Base-by-base conservation (phyloP, 2,888 invertebrate genomes). In the Drosophila nr. perissopoda region DNA sequence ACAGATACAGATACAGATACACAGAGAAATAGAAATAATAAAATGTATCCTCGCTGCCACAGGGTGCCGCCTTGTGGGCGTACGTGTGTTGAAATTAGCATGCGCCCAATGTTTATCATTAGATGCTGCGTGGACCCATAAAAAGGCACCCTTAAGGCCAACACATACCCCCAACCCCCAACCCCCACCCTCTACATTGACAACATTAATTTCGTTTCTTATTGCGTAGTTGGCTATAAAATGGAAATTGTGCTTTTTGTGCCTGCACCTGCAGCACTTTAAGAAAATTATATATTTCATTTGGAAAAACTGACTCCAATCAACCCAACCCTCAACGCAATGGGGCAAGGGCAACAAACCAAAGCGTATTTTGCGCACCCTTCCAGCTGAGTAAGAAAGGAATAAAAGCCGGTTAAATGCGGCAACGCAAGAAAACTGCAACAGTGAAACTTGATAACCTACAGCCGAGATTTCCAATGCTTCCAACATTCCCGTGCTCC, bases 361-460 rank as follows among this genome's bases (percentile, higher is more conserved):
- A 31, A 21, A 25, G 53, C 25, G 51, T 40, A 40, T 73, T 73
- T 77, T 78, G 33, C 57, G 53, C 78, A 73, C 78, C 78, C 74
- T 65, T 33, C 54, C 27, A 18, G 1, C 25, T 27, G 3, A 13
- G 38, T 27, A 13, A 27, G 38, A 57, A 29, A 18, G 25, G 40
- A 54, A 69, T 42, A 52, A 67, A 61, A 51, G 53, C 53, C 31
- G 27, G 40, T 40, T 21, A 45, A 56, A 21, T 48, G 25, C 27
- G 33, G 31, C 45, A n/a, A 45, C 27, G 13, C 18, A 52, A 42
- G 42, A 27, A 69, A 78, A 77, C 53, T 78, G 78, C 74, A 77
- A 57, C 54, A 64, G 70, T 52, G 42, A 74, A 58, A 64, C 70
- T 70, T 58, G 74, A 78, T 73, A 73, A 62, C 66, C 76, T 67